A percentile compares a stretch with the other conserved stretches of the same genome.
These are phyloP conservation scores for Ailuropoda melanoleuca DNA, from an alignment of 2,113 vertebrate genomes.

Conservation along the genomic window DNA sequence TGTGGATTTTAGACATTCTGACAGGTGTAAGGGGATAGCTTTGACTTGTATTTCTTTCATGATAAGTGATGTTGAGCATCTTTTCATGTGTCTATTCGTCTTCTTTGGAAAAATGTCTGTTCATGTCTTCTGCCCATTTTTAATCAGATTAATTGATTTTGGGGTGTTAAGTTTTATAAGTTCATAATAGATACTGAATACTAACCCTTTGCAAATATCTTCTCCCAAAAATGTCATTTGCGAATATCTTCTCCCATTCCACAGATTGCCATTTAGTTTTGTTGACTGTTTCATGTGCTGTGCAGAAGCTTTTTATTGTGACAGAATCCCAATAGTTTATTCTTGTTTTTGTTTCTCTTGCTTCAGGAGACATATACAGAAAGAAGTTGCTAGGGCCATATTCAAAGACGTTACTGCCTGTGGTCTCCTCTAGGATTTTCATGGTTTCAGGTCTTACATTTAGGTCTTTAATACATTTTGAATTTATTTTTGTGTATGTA, in stretches of 20 bases:
- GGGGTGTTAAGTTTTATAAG: background rate
- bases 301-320: background rate
- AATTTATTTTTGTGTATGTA: background rate
- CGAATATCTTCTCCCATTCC: background rate
- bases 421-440: background rate
- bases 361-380: background rate
- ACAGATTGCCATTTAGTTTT: background rate
- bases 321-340: background rate
- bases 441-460: background rate
- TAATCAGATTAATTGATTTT: background rate
- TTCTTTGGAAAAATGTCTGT: background rate
- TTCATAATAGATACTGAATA: background rate
- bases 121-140: background rate
- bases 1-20: no score
- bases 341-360: background rate
- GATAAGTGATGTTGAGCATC: background rate
- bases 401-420: background rate
- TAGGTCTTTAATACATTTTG: background rate
- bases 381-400: background rate
- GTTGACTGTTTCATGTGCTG: background rate
- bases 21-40: background rate
- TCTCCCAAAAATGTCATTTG: background rate
- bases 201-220: background rate
- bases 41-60: background rate
- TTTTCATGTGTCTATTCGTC: background rate